Conservation (phyloP, 2,797 vertebrate genomes). For the Nannoperca obscura region DNA sequence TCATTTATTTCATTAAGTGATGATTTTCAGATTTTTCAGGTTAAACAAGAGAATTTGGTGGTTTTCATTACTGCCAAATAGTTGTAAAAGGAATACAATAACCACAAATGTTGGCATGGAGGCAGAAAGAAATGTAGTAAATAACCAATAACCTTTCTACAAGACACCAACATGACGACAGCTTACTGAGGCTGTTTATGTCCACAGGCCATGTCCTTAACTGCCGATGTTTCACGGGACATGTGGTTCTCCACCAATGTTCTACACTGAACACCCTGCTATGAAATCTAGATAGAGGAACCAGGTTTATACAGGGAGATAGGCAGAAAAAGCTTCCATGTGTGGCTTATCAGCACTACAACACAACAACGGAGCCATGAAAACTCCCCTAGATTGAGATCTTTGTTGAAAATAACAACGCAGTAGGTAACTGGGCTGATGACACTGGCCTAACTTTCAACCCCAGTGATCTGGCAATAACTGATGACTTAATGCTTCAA, state of each 20-base stretch:
- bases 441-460: slow-evolving; percentile 43
- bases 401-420: slow-evolving; percentile 49
- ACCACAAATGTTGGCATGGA: slow-evolving; percentile 12
- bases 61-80: slow-evolving; percentile 16
- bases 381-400: slow-evolving; percentile 46
- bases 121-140: too few species aligned
- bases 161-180: slow-evolving; percentile 5
- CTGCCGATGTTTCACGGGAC: slow-evolving; percentile 22
- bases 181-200: slow-evolving; percentile 9
- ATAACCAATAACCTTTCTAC: slow-evolving; percentile 3
- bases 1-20: slow-evolving; percentile 31
- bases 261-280: slow-evolving; percentile 25
- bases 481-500: slow-evolving; percentile 13
- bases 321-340: slow-evolving; percentile 63
- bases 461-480: slow-evolving; percentile 19
- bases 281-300: slow-evolving; percentile 42
- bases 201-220: slow-evolving; percentile 5
- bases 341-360: slow-evolving; percentile 63
- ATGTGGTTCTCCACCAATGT: slow-evolving; percentile 24
- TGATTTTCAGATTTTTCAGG: slow-evolving; percentile 21
- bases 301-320: slow-evolving; percentile 28
- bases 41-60: background rate
- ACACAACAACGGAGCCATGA: slow-evolving; percentile 51
- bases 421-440: slow-evolving; percentile 43
- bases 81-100: slow-evolving; percentile 2